Conservation (phyloP, 2,797 vertebrate species). For the Sebastolobus altivelis region DNA sequence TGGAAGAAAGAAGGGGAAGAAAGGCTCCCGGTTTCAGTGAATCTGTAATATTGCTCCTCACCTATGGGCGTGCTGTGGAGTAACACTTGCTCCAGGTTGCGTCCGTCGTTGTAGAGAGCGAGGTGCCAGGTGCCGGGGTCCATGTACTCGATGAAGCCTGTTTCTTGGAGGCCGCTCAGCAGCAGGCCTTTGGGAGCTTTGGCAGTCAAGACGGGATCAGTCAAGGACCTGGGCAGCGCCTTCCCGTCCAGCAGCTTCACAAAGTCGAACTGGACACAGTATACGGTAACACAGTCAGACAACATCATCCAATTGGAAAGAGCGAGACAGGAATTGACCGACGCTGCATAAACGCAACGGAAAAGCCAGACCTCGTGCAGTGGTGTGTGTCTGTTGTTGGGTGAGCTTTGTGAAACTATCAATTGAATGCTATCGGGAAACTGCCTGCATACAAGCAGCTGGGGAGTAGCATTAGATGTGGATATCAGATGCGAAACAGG, state of each 20-base stretch:
- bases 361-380: conserved; percentile 20
- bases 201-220: conserved; percentile 87
- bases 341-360: conserved; percentile 33
- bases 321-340: neutral
- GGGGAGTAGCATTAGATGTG: conserved; percentile 28
- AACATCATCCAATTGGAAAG: conserved; percentile 9
- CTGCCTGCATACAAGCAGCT: conserved; percentile 14
- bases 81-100: conserved; percentile 94
- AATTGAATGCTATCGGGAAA: conserved; percentile 33
- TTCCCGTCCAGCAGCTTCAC: conserved; percentile 97
- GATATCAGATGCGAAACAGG: conserved; percentile 34
- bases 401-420: conserved; percentile 29
- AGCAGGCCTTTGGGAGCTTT: conserved; percentile 91
- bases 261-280: conserved; percentile 92
- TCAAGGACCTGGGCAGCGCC: conserved; percentile 91
- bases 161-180: conserved; percentile 92
- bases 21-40: neutral
- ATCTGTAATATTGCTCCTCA: conserved; percentile 67
- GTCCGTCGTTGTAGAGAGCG: conserved; percentile 96
- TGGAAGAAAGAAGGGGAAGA: neutral
- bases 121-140: conserved; percentile 96
- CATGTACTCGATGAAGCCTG: conserved; percentile 97
- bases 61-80: conserved; percentile 94
- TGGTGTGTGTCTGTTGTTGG: conserved; percentile 31
- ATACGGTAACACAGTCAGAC: conserved; percentile 35